Evolutionary conservation across 2,113 vertebrate genomes (phyloP).

Genomic region (Eulemur macaco): DNA sequence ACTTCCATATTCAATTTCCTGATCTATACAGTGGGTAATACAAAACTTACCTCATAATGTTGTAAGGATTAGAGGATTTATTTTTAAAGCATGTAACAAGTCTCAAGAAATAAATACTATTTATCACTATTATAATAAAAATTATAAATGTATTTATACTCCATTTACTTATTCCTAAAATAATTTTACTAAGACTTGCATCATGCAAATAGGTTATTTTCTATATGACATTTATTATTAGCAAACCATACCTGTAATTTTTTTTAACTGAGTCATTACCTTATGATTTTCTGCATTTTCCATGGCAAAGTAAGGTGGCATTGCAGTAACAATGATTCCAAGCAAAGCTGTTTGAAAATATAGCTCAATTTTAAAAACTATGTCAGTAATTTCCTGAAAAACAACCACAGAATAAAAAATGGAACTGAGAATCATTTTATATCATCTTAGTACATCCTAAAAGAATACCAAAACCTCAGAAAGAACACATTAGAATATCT

Average conservation of each 20-base stretch:
- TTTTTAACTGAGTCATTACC: conserved; percentile 81
- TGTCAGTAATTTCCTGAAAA: conserved; percentile 85
- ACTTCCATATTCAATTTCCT: neutral
- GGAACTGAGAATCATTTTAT: neutral
- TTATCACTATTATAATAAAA: neutral
- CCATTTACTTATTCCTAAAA: neutral
- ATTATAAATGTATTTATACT: neutral
- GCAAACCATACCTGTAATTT: neutral
- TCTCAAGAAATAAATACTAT: neutral
- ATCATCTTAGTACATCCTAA: neutral
- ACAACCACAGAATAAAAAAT: neutral
- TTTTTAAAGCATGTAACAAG: neutral
- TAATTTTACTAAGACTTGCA: neutral
- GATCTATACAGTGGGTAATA: neutral
- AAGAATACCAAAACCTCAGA: neutral
- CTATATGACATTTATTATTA: neutral
- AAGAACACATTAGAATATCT: neutral
- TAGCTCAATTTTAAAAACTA: conserved; percentile 84
- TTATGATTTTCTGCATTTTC: conserved; percentile 96
- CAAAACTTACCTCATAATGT: neutral
- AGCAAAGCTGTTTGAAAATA: conserved; percentile 91
- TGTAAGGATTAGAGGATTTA: neutral
- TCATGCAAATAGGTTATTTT: neutral
- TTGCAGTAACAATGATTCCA: conserved; percentile 93
- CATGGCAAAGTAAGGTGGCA: conserved; percentile 97